Evolutionary conservation across 2,888 invertebrate genomes (phyloP).

Genomic region (Hypomecis atomaria): DNA sequence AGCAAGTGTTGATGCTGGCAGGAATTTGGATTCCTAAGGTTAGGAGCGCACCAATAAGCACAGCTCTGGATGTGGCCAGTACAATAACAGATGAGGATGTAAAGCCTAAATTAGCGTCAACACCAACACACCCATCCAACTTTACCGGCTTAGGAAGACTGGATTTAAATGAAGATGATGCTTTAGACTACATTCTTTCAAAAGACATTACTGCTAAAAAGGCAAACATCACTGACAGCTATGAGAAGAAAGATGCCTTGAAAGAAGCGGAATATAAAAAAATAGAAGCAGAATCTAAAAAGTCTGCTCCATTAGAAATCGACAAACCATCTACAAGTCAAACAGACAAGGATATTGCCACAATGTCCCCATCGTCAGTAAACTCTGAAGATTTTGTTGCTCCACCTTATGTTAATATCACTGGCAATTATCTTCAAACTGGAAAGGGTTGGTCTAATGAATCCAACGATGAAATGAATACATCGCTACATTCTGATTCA

Average conservation of each 20-base stretch:
- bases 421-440: conserved; percentile 87
- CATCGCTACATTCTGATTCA: conserved; percentile 79
- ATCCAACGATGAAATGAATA: conserved; percentile 81
- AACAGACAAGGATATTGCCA: conserved; percentile 52
- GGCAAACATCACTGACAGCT: conserved; percentile 38
- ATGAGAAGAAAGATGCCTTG: conserved; percentile 39
- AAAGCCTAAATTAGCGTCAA: conserved; percentile 69
- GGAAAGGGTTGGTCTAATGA: conserved; percentile 88
- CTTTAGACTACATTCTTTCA: conserved; percentile 87
- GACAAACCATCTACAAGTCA: conserved; percentile 68
- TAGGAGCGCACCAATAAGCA: conserved; percentile 89
- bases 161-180: conserved; percentile 88
- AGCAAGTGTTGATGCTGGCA: conserved; percentile 91
- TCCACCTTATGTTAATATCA: conserved; percentile 64
- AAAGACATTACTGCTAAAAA: conserved; percentile 58
- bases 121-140: conserved; percentile 64
- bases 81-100: conserved; percentile 80
- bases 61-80: conserved; percentile 92
- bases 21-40: conserved; percentile 94
- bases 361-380: conserved; percentile 64
- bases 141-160: conserved; percentile 77
- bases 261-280: conserved; percentile 37
- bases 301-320: conserved; percentile 50
- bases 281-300: conserved; percentile 12
- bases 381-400: conserved; percentile 69